phyloP scores from a whole-genome alignment of 1,140 invertebrate genomes.

The Solenopsis invicta region DNA sequence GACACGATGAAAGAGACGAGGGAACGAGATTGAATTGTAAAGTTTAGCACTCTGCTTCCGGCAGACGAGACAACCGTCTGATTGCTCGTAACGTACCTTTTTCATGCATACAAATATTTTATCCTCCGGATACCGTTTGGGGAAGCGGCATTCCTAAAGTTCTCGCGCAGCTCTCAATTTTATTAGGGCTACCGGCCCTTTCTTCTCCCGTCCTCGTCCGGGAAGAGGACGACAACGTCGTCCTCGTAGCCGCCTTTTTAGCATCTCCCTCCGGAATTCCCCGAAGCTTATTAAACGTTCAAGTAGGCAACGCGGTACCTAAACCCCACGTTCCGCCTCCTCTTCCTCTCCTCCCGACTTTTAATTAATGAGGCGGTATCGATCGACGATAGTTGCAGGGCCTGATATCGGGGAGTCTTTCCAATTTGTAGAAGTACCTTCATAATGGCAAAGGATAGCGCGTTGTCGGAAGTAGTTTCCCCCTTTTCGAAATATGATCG shows the following conservation, averaged over 20 bases:
- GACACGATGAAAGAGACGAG: no score
- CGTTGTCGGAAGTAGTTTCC: slow-evolving; percentile 46
- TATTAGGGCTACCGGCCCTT: slow-evolving; percentile 40
- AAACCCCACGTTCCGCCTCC: slow-evolving; percentile 12
- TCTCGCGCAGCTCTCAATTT: slow-evolving; percentile 45
- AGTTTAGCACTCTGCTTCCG: slow-evolving; percentile 34
- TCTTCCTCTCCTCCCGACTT: slow-evolving; percentile 45
- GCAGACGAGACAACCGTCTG: neutral
- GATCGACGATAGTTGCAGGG: slow-evolving; percentile 53
- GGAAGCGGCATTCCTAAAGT: neutral
- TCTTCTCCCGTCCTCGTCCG: neutral
- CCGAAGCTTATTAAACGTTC: slow-evolving; percentile 63
- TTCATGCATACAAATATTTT: slow-evolving; percentile 53
- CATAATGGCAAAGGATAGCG: slow-evolving; percentile 41
- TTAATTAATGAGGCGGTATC: slow-evolving; percentile 66
- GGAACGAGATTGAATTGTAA: slow-evolving; percentile 25
- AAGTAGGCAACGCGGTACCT: slow-evolving; percentile 57
- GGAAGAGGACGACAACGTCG: slow-evolving; percentile 34
- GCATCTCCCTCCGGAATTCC: slow-evolving; percentile 55
- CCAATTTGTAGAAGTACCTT: slow-evolving; percentile 62
- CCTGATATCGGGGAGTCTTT: slow-evolving; percentile 44
- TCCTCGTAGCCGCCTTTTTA: slow-evolving; percentile 57
- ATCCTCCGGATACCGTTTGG: neutral
- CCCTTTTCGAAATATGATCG: slow-evolving; percentile 43
- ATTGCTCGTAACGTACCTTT: slow-evolving; percentile 32